A percentile compares a stretch with the other conserved stretches of the same genome.
phyloP scores from a whole-genome alignment of 2,113 vertebrate species.

The Rissa tridactyla region DNA sequence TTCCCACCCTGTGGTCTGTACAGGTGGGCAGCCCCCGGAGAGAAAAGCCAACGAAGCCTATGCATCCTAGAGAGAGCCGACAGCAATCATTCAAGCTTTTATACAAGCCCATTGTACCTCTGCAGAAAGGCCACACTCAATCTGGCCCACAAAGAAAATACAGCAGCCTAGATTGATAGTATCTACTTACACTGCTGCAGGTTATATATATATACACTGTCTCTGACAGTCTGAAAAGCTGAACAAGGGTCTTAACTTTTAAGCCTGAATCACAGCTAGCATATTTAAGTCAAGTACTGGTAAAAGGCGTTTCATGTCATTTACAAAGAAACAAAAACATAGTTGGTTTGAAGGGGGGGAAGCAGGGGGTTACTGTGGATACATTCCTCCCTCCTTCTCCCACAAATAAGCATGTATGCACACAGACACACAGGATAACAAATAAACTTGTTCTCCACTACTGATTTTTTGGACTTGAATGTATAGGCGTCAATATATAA shows the following conservation, averaged over 20 bases:
- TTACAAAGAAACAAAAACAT: background rate
- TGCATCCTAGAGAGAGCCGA: rapidly evolving
- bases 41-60: background rate
- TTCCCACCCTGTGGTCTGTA: background rate
- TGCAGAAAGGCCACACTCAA: background rate
- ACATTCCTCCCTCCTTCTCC: background rate
- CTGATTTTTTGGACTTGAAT: background rate
- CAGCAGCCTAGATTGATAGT: background rate
- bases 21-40: background rate
- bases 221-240: background rate
- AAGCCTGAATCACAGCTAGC: background rate
- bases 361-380: background rate
- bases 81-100: background rate
- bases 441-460: background rate
- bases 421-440: background rate
- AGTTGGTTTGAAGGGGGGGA: background rate
- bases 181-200: background rate
- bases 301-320: background rate
- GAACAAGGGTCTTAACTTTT: background rate
- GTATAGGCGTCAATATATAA: background rate
- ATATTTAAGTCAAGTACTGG: background rate
- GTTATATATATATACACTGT: background rate
- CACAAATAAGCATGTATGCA: background rate
- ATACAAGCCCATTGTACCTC: background rate
- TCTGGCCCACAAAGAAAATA: background rate